phyloP scores from a whole-genome alignment of 2,888 invertebrate genomes.

The Pyralis farinalis region DNA sequence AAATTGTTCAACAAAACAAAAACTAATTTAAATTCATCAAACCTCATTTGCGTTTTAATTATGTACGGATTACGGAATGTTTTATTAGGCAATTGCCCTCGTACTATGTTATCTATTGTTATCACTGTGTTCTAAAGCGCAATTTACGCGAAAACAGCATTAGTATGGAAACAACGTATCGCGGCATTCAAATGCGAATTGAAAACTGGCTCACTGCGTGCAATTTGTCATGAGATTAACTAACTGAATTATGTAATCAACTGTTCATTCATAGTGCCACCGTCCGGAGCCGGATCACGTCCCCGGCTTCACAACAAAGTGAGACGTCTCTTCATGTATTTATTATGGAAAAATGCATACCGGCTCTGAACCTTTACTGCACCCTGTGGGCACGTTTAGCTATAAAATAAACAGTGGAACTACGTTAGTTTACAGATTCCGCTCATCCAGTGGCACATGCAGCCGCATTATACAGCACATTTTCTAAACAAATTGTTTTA shows the following conservation, averaged over 20 bases:
- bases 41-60: slow-evolving; percentile 41
- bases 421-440: slow-evolving; percentile 47
- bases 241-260: slow-evolving; percentile 57
- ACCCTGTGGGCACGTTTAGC: slow-evolving; percentile 43
- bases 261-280: slow-evolving; percentile 43
- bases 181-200: slow-evolving; percentile 50
- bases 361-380: slow-evolving; percentile 32
- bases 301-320: slow-evolving; percentile 26
- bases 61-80: slow-evolving; percentile 37
- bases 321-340: slow-evolving; percentile 23
- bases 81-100: slow-evolving; percentile 30
- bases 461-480: slow-evolving; percentile 54
- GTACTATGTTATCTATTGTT: slow-evolving; percentile 10
- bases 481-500: slow-evolving; percentile 75
- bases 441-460: slow-evolving; percentile 42
- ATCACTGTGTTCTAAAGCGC: slow-evolving; percentile 13
- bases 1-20: slow-evolving; percentile 16
- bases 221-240: slow-evolving; percentile 54
- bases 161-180: slow-evolving; percentile 15
- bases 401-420: slow-evolving; percentile 52
- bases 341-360: slow-evolving; percentile 46
- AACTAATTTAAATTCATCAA: slow-evolving; percentile 35
- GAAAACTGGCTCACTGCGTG: slow-evolving; percentile 50
- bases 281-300: slow-evolving; percentile 12
- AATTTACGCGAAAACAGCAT: slow-evolving; percentile 49